phyloP scores from a whole-genome alignment of 1,140 invertebrate genomes.

The Aphelenchoides fujianensis region DNA sequence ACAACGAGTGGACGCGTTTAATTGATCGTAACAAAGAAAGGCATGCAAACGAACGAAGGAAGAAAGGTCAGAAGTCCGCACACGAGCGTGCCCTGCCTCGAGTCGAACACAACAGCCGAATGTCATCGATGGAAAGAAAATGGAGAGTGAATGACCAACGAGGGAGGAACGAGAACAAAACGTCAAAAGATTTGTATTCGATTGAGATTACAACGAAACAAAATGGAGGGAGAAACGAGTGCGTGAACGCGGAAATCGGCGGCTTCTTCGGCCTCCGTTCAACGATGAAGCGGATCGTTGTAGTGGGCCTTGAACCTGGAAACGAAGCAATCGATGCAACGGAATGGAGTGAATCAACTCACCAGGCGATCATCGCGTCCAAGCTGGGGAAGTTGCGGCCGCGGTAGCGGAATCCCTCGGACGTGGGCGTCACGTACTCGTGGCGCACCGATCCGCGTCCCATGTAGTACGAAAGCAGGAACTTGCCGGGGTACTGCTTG shows the following conservation, averaged over 20 bases:
- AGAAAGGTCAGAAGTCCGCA: too few species aligned
- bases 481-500: conserved; percentile 85
- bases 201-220: conserved; percentile 1
- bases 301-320: conserved; percentile 35
- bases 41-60: too few species aligned
- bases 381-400: conserved; percentile 81
- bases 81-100: too few species aligned
- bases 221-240: not conserved
- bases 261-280: not conserved
- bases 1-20: too few species aligned
- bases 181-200: too few species aligned
- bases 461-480: conserved; percentile 81
- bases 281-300: conserved; percentile 6
- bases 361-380: conserved; percentile 83
- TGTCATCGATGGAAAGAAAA: too few species aligned
- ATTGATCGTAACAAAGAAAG: too few species aligned
- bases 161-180: not conserved
- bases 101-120: too few species aligned
- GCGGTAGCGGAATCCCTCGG: conserved; percentile 87
- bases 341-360: not conserved
- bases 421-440: conserved; percentile 84
- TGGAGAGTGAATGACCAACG: too few species aligned
- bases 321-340: too few species aligned
- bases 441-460: conserved; percentile 78
- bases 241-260: not conserved